These are phyloP conservation scores for Eupithecia abbreviata DNA, from an alignment of 2,888 invertebrate genomes.

Conservation along the genomic window DNA sequence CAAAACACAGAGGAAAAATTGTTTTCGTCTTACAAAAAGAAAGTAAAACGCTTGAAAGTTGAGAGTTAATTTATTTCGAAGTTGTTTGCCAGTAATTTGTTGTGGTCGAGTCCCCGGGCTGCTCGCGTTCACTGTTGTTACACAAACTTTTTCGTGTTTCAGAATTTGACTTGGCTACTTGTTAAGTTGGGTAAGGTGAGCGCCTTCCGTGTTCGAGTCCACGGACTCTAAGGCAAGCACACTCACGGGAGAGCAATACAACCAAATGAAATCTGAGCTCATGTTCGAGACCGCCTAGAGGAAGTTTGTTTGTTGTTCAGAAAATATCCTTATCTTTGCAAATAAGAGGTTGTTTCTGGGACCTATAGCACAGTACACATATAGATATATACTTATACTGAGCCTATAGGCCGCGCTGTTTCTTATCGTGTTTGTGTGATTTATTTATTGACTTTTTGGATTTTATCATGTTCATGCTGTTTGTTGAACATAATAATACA, in stretches of 20 bases:
- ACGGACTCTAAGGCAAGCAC: constrained; percentile 31
- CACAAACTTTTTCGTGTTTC: constrained; percentile 73
- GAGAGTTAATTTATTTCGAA: constrained; percentile 82
- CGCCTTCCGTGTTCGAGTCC: constrained; percentile 51
- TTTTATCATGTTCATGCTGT: background rate
- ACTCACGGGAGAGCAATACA: constrained; percentile 35
- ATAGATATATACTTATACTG: too few species aligned
- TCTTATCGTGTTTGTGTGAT: constrained; percentile 22
- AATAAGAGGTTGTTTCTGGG: constrained; percentile 17
- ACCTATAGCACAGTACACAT: too few species aligned
- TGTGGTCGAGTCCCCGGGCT: constrained; percentile 75
- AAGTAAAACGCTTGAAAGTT: constrained; percentile 80
- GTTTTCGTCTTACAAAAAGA: constrained; percentile 73
- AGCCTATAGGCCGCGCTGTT: constrained; percentile 12
- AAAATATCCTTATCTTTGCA: constrained; percentile 33
- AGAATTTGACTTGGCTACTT: constrained; percentile 69
- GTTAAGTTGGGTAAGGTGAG: constrained; percentile 58
- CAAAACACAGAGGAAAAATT: constrained; percentile 77
- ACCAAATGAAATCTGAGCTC: constrained; percentile 41
- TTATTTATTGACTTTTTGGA: constrained; percentile 21
- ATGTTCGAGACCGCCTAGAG: constrained; percentile 25
- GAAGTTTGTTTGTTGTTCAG: constrained; percentile 38
- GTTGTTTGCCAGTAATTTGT: constrained; percentile 82
- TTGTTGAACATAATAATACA: background rate
- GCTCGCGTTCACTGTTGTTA: constrained; percentile 67